Percentiles rank a stretch among this genome's conserved stretches.
Conservation (phyloP, 1,140 invertebrate species). For the Danaus plexippus region DNA sequence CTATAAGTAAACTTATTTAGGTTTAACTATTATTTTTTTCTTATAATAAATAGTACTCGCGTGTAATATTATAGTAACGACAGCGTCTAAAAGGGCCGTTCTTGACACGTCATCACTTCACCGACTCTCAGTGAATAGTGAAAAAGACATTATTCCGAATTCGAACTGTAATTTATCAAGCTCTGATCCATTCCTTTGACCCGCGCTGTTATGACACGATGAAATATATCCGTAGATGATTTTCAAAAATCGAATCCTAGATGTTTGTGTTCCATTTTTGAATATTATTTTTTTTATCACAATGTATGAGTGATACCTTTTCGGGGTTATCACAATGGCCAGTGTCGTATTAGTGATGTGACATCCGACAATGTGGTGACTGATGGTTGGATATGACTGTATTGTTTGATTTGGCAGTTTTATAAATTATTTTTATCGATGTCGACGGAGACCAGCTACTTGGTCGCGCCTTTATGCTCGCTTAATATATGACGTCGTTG, state of each 20-base stretch:
- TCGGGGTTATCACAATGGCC: conserved; percentile 32
- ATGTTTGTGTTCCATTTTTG: conserved; percentile 52
- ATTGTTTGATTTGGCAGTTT: conserved; percentile 23
- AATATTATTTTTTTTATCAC: conserved; percentile 32
- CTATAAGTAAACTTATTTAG: too few relatives aligned
- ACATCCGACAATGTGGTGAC: conserved; percentile 62
- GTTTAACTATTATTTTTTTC: too few relatives aligned
- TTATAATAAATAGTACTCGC: too few relatives aligned
- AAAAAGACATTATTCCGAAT: conserved; percentile 70
- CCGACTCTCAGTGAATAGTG: conserved; percentile 53
- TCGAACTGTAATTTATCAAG: conserved; percentile 67
- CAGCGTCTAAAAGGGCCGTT: conserved; percentile 31
- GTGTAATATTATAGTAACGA: conserved; percentile 9
- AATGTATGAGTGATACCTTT: conserved; percentile 8
- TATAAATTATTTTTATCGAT: conserved; percentile 18
- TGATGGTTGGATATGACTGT: conserved; percentile 43
- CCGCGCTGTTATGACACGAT: conserved; percentile 68
- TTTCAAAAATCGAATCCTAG: conserved; percentile 56
- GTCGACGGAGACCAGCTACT: conserved; percentile 1
- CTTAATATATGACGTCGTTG: too few relatives aligned
- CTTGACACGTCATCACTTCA: conserved; percentile 57
- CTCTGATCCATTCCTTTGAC: conserved; percentile 57
- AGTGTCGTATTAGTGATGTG: conserved; percentile 54
- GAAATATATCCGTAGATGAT: conserved; percentile 65
- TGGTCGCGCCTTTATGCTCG: background rate